Evolutionary conservation across 2,888 invertebrate genomes (phyloP), one percentile per base, ranked within the genome.

Genomic region (Lottia gigantea): DNA sequence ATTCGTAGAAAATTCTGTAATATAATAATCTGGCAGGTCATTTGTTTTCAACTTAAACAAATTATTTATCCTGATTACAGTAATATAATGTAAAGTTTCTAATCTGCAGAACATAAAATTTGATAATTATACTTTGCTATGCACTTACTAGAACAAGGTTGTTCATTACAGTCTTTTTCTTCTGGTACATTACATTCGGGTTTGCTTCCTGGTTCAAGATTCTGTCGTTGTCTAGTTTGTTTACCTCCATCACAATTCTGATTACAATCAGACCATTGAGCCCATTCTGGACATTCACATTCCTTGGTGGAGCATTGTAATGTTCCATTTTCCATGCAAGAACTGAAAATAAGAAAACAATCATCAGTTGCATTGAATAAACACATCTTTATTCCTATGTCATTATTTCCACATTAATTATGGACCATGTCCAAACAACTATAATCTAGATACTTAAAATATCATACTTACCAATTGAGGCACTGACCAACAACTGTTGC

Each of bases 261-360:
- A 12, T 19, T 23, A 55, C 55, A 55, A 23, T 55, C 55, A 14
- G 19, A 23, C 55, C 55, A 55, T 55, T 8, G 19, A 23, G 55
- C 55, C 55, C 55, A 55, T 55, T 55, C 55, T 55, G 55, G 55
- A 55, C 55, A 55, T 55, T 55, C 23, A 23, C 55, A 55, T 23
- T 55, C 55, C 3, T 12, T 55, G 55, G 23, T 23, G 12, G 55
- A 23, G 14, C 55, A 55, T 55, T 55, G 19, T 23, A 55, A 23
- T 19, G 55, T 55, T 19, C 55, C 55, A 14, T 55, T 23, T 23
- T 23, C 23, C 23, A 23, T 23, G 23, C 55, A 55, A 55, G 55
- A 23, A 23, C 55, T 55, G 55, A 23, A 55, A 55, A 55, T 23
- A 2, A 8, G 8, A 19, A 23, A 11, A 55, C 23, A 55, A 8